A percentile compares a stretch with the other conserved stretches of the same genome.
Evolutionary conservation across 2,888 invertebrate species (phyloP).

Genomic region (Caradrina kadenii): DNA sequence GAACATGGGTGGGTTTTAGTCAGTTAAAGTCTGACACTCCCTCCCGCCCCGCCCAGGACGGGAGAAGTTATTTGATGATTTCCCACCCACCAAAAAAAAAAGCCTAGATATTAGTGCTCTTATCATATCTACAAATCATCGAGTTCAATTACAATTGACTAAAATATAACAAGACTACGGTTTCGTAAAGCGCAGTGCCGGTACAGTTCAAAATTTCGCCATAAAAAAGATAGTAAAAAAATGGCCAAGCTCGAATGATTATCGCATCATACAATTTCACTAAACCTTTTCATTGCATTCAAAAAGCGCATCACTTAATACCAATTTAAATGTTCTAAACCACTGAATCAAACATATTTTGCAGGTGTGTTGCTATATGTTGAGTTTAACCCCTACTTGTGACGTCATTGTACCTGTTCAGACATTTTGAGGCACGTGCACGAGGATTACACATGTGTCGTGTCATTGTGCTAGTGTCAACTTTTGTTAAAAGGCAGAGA

Average conservation of each 20-base stretch:
- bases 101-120: too few relatives aligned
- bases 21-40: too few relatives aligned
- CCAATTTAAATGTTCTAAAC: conserved; percentile 63
- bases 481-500: conserved; percentile 1
- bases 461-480: background rate
- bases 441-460: conserved; percentile 54
- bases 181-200: too few relatives aligned
- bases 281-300: conserved; percentile 18
- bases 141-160: too few relatives aligned
- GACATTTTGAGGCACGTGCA: conserved; percentile 49
- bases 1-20: too few relatives aligned
- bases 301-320: conserved; percentile 68
- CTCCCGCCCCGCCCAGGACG: too few relatives aligned
- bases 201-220: background rate
- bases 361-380: conserved; percentile 51
- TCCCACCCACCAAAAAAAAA: too few relatives aligned
- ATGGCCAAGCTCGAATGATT: conserved; percentile 4
- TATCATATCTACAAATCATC: too few relatives aligned
- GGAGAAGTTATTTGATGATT: too few relatives aligned
- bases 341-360: conserved; percentile 55
- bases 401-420: conserved; percentile 41
- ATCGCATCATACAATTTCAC: conserved; percentile 3
- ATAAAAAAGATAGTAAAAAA: background rate
- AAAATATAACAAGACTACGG: too few relatives aligned
- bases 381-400: conserved; percentile 44